Base-by-base conservation (phyloP, 1,140 invertebrate genomes). In the Calliphora vicina region DNA sequence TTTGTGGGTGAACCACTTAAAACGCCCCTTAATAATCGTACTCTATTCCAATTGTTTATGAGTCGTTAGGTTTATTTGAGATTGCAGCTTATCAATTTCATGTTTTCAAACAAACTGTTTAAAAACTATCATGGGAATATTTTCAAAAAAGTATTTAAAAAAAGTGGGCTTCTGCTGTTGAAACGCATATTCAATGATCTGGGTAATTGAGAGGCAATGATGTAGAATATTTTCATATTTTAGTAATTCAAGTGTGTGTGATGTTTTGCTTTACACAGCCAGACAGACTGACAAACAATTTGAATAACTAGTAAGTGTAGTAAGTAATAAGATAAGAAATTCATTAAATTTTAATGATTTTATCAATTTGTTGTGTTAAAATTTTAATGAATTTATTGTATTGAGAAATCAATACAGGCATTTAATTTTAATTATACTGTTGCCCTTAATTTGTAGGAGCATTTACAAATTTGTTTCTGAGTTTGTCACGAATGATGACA, bases 81-180 rank as follows among this genome's bases (percentile, higher is more conserved):
- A n/a, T n/a, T n/a, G n/a, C n/a, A n/a, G 35, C 13, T 50, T 50
- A 50, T 50, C 45, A 50, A 50, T 50, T 50, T 50, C 1, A 10
- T 50, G 45, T 50, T 50, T 50, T 50, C 17, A 17, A 50, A 50
- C 23, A 23, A 23, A 67, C 61, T 23, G n/a, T 67, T 67, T 67
- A 67, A 67, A 67, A 67, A 67, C 61, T 67, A 23, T 67, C 61
- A 67, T 67, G 61, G 61, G 61, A 67, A 67, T 67, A 67, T 23
- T 67, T 67, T 25, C 57, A 23, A 67, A 67, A 67, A 20, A 6
- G 35, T 35, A 35, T n/a, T n/a, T 8, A 35, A 35, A 35, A 35
- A 35, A 8, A 35, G 5, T 35, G 8, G 9, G 61, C 61, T 67
- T 20, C 61, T 67, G 61, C 57, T 67, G 57, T 10, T 67, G 57